These are phyloP conservation scores for Cephonodes hylas DNA, from an alignment of 2,888 invertebrate species.

Conservation along the genomic window DNA sequence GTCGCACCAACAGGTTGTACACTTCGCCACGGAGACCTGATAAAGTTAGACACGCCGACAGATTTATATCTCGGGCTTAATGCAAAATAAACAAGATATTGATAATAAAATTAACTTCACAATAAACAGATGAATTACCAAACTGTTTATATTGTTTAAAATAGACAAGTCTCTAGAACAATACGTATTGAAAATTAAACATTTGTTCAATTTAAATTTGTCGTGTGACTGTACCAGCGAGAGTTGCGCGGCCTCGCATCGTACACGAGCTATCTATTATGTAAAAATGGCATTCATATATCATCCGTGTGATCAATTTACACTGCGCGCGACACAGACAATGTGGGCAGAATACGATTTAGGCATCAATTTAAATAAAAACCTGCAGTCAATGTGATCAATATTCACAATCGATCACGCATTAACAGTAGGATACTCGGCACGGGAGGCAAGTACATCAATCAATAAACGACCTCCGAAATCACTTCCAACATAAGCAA, in stretches of 20 bases:
- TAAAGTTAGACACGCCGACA: not conserved
- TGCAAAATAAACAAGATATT: not conserved
- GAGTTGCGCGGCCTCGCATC: conserved; percentile 15
- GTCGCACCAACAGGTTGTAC: conserved; percentile 23
- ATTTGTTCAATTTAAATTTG: not conserved
- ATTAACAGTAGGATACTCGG: conserved; percentile 5
- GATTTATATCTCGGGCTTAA: not conserved
- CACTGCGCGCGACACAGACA: conserved; percentile 35
- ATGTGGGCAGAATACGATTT: conserved; percentile 53
- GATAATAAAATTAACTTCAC: not conserved
- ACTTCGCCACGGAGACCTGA: conserved; percentile 3
- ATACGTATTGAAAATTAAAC: not conserved
- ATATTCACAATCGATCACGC: conserved; percentile 29
- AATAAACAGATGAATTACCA: not conserved
- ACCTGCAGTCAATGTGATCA: conserved; percentile 31
- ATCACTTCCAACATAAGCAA: not conserved
- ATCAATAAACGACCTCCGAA: conserved; percentile 5
- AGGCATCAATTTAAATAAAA: conserved; percentile 49
- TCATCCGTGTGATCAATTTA: conserved; percentile 51
- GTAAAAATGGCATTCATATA: conserved; percentile 51
- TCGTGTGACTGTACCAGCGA: conserved; percentile 12
- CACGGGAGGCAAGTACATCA: conserved; percentile 7
- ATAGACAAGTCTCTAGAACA: not conserved
- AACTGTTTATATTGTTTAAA: not conserved
- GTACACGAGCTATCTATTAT: conserved; percentile 40